phyloP scores from a whole-genome alignment of 2,888 invertebrate genomes.

The Byasa hedistus region DNA sequence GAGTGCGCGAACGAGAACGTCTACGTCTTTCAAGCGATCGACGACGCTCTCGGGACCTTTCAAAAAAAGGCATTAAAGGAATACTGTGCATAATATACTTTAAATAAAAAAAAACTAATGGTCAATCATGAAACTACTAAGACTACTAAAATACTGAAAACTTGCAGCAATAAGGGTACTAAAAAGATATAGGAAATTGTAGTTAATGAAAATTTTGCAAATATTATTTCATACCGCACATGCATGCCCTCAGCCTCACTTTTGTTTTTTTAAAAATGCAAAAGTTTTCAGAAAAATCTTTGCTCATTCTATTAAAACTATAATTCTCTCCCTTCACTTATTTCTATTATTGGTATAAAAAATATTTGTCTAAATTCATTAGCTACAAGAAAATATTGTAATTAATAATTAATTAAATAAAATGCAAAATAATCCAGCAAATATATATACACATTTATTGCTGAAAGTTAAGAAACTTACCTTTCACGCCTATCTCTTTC shows the following conservation, averaged over 20 bases:
- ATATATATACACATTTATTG: background rate
- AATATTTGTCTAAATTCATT: background rate
- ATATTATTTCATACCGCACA: background rate
- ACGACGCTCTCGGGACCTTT: conserved; percentile 75
- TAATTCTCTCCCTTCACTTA: too few species aligned
- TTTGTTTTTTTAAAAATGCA: too few species aligned
- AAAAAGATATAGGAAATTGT: background rate
- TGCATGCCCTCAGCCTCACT: background rate
- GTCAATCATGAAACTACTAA: background rate
- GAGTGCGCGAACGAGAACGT: conserved; percentile 71
- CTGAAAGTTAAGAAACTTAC: conserved; percentile 37
- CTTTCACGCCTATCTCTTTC: conserved; percentile 67
- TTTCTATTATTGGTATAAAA: background rate
- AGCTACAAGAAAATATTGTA: background rate
- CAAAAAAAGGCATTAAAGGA: conserved; percentile 27
- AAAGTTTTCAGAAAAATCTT: too few species aligned
- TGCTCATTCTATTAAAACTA: too few species aligned
- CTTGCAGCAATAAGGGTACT: background rate
- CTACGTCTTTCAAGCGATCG: conserved; percentile 74
- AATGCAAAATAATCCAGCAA: background rate
- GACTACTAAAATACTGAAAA: background rate
- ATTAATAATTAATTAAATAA: background rate
- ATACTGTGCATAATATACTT: conserved; percentile 6
- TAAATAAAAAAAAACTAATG: conserved; percentile 6
- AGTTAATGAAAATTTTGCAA: background rate